A percentile compares a stretch with the other conserved stretches of the same genome.
Evolutionary conservation across 2,797 vertebrate species (phyloP).

Genomic region (Geotrypetes seraphini): DNA sequence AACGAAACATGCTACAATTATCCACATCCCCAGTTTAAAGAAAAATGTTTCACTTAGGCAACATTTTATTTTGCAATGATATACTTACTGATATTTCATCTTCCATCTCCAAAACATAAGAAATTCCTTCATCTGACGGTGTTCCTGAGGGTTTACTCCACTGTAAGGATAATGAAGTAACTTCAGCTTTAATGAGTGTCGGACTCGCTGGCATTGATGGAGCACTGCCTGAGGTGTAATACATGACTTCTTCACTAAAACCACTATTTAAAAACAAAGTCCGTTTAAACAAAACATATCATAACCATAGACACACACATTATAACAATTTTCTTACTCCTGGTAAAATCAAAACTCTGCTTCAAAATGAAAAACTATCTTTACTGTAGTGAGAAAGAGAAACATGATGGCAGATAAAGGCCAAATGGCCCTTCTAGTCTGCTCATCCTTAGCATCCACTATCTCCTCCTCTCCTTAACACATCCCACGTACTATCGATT

Average conservation of each 20-base stretch:
- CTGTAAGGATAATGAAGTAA: conserved; percentile 83
- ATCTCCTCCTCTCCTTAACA: too few species aligned
- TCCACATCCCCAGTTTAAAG: too few species aligned
- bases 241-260: conserved; percentile 88
- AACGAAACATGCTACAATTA: too few species aligned
- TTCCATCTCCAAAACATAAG: conserved; percentile 93
- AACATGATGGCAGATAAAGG: too few species aligned
- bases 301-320: not conserved
- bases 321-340: not conserved
- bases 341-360: rapidly evolving
- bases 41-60: too few species aligned
- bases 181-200: conserved; percentile 75
- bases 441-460: too few species aligned
- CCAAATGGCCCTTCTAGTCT: too few species aligned
- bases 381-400: too few species aligned
- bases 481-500: too few species aligned
- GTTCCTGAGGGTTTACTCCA: conserved; percentile 87
- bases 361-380: too few species aligned
- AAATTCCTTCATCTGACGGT: conserved; percentile 88
- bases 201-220: conserved; percentile 83
- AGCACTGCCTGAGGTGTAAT: conserved; percentile 94
- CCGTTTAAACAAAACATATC: conserved; percentile 24
- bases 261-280: conserved; percentile 61
- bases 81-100: conserved; percentile 84
- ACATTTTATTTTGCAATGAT: too few species aligned